Evolutionary conservation across 1,140 invertebrate species (phyloP), one percentile per base, ranked within the genome.

Genomic region (Lanistes nyassanus): DNA sequence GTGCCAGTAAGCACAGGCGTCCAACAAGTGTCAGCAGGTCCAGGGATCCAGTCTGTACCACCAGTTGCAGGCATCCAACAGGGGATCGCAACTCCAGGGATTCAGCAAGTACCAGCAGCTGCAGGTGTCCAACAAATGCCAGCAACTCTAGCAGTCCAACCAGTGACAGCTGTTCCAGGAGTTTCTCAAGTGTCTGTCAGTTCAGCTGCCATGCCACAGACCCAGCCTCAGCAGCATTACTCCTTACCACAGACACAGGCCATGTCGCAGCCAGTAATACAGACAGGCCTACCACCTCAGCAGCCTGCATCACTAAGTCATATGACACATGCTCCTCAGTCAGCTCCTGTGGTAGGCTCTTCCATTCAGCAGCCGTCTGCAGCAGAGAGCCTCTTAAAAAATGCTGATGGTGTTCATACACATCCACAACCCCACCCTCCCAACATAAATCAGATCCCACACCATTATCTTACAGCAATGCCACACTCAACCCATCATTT

Each of bases 381-480:
- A 65, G 58, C 51, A 65, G 75, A 55, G 64, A 75, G 69, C 73
- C 73, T n/a, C 34, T 56, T 29, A 26, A 62, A 19, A 65, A 56
- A 42, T 19, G 51, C 47, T 51, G 36, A 39, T 55, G 37, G 55
- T 70, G 29, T 39, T 55, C 11, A 55, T 66, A 23, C 68, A 19
- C 29, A 73, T 56, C 47, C 74, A 78, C 26, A 56, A 76, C 39
- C 79, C 71, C 7, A 60, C 70, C 23, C 36, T 37, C 31, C 79
- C 75, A 47, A 76, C 72, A 72, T 34, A 67, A 9, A 60, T 73
- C 23, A 70, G 69, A 69, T 74, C 56, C 3, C 75, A 76, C 29
- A 72, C 73, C 62, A 72, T 39, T 47, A 71, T 19, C n/a, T 71
- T 65, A 7, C 75, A 74, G 16, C 80, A 79, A 55, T 78, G 76